These are phyloP conservation scores for Argynnis bischoffii DNA, from an alignment of 2,888 invertebrate genomes.

Conservation along the genomic window DNA sequence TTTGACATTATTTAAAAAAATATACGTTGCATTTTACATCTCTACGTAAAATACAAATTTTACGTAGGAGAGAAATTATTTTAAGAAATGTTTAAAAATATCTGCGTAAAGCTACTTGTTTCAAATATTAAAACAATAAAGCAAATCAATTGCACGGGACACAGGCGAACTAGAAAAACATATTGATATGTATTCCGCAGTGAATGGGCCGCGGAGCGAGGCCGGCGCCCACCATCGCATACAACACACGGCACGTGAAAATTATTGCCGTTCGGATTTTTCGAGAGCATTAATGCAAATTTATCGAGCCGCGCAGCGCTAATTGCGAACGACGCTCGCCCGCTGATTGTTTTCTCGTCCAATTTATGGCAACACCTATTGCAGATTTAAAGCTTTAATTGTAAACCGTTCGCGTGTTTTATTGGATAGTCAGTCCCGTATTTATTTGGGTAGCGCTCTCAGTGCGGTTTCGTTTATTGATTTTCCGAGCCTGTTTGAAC, in stretches of 20 bases:
- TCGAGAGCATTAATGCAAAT: constrained; percentile 82
- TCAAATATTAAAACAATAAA: constrained; percentile 33
- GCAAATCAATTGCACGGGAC: constrained; percentile 38
- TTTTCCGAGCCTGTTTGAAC: constrained; percentile 63
- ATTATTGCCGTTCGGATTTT: constrained; percentile 80
- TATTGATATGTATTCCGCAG: constrained; percentile 38
- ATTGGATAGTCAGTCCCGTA: constrained; percentile 78
- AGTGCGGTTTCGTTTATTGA: constrained; percentile 77
- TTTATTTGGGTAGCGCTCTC: constrained; percentile 71
- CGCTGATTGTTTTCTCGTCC: constrained; percentile 81
- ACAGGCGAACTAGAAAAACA: constrained; percentile 36
- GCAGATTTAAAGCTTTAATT: constrained; percentile 83
- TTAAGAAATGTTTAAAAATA: neutral
- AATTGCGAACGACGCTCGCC: constrained; percentile 78
- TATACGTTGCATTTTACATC: too few relatives aligned
- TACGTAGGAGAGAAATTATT: neutral
- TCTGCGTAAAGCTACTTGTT: constrained; percentile 19
- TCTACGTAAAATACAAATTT: too few relatives aligned
- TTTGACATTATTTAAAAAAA: too few relatives aligned
- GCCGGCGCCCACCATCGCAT: constrained; percentile 42
- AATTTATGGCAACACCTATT: constrained; percentile 83
- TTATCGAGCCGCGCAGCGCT: constrained; percentile 80
- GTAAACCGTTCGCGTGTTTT: constrained; percentile 82
- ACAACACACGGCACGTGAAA: constrained; percentile 74
- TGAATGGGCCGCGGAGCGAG: constrained; percentile 34